Evolutionary conservation across 2,113 vertebrate species (phyloP), one percentile per base, ranked within the genome.

Genomic region (Elephas maximus): DNA sequence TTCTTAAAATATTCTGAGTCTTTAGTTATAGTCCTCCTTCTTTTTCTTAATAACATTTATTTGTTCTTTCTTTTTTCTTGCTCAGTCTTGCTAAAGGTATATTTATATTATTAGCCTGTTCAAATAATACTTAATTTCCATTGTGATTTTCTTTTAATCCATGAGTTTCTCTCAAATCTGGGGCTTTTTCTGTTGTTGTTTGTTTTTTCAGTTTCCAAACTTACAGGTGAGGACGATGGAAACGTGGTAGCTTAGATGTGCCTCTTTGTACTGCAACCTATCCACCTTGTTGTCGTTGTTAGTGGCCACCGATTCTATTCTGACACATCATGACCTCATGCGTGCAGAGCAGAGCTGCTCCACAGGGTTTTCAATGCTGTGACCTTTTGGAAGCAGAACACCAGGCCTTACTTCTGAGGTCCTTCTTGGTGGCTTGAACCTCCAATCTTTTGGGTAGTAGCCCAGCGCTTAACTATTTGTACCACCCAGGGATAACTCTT

Each of bases 141-240:
- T 63, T 87, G 53, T 87, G 37, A 60, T 77, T 45, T 76, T 88
- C 69, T 88, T 87, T 91, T 91, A 87, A 76, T 69, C 33, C 10
- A 41, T 41, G 30, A 48, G 48, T 90, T 90, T 69, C 26, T 77
- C 71, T 71, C 8, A 63, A 77, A 88, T 82, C 14, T 6, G 53
- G 53, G 8, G 14, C 14, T 57, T 57, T 57, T 48, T 7, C 14
- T 57, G 53, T 78, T 44, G 8, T 62, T 62, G 17, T 62, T 62
- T 62, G 20, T 62, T 62, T 83, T 82, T 67, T 91, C 41, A n/a
- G 5, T 88, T 86, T 78, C 83, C 45, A 96, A 83, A 77, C 11
- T 53, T 78, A 63, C 33, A n/a, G 23, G 65, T 87, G 81, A 94
- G 33, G 62, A 23, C n/a, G 88, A 77, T 73, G 45, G 71, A 84